Base-by-base conservation (phyloP, 2,888 invertebrate genomes). In the Acrobasis suavella region DNA sequence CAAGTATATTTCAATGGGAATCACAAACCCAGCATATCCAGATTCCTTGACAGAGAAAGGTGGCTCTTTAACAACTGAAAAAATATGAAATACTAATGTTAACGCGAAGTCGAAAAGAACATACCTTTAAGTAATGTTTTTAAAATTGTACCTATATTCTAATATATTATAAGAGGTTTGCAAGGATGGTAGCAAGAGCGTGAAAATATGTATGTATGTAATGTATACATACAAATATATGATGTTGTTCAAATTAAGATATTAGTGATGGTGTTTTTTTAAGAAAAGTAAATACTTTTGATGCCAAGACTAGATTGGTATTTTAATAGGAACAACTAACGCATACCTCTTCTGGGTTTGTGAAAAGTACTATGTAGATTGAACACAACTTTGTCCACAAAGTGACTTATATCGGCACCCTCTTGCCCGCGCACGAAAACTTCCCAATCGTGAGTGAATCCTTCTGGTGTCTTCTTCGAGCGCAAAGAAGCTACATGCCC, bases 401-500 rank as follows among this genome's bases (percentile, higher is more conserved):
- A 99, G 82, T 96, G 95, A 78, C 96, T 95, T 75, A 99, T 97
- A 80, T 97, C 96, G 70, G 96, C 95, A 73, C 96, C 96, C 80
- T 98, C 97, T 71, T 95, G 95, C 62, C 98, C 98, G 78, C 96
- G 94, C 22, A 99, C 97, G 91, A 96, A 98, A 62, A 99, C 96
- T 86, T 97, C 97, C 99, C 99, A 99, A 86, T 99, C 98, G 91
- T 99, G 99, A 72, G 98, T 99, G 84, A 97, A 98, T 56, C 98
- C 98, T 83, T 98, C 97, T 22, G 95, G 94, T 14, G 98, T 97
- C 75, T 95, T 95, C 83, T 96, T 96, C 62, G 95, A 94, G 78
- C 96, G 95, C 73, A 97, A 85, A 67, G 95, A 94, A 70, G 98
- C 97, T 87, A 95, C 95, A 89, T 99, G 98, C 70, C 98, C 98